Percentiles rank a stretch among this genome's conserved stretches.
phyloP scores from a whole-genome alignment of 2,888 invertebrate genomes.

The Cataglyphis rosenhaueri region DNA sequence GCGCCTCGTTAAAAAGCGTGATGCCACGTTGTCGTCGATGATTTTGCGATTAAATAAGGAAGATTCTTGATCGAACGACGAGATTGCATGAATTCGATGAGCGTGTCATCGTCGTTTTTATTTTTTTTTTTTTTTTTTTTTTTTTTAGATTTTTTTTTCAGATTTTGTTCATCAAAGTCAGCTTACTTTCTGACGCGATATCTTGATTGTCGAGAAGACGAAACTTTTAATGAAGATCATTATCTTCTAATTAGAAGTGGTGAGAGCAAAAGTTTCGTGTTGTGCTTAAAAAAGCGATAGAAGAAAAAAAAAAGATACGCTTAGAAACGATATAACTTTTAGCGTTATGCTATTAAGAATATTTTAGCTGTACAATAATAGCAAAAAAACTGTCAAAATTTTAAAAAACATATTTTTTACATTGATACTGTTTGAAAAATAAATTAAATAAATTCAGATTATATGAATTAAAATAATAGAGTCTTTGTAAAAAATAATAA shows the following conservation, averaged over 20 bases:
- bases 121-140: constrained; percentile 17
- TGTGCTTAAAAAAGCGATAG: neutral
- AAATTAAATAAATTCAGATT: no score
- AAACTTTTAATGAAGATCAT: constrained; percentile 52
- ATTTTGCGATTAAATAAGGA: constrained; percentile 50
- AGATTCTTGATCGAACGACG: constrained; percentile 30
- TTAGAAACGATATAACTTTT: neutral
- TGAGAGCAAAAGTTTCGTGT: neutral
- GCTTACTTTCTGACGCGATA: neutral
- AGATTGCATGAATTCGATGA: neutral
- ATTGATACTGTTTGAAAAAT: no score
- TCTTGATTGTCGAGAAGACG: neutral
- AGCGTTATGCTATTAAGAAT: neutral
- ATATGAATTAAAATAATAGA: no score
- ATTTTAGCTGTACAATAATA: no score
- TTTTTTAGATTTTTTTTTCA: neutral
- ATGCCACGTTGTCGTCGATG: constrained; percentile 18
- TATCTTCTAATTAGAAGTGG: constrained; percentile 43
- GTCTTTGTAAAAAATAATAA: no score
- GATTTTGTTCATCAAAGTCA: constrained; percentile 2
- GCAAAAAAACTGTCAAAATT: no score
- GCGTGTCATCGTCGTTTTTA: neutral
- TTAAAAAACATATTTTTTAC: no score
- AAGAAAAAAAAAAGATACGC: neutral
- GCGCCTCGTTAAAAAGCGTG: constrained; percentile 52